Base-by-base conservation (phyloP, 2,888 invertebrate species). In the Ophion costatus region DNA sequence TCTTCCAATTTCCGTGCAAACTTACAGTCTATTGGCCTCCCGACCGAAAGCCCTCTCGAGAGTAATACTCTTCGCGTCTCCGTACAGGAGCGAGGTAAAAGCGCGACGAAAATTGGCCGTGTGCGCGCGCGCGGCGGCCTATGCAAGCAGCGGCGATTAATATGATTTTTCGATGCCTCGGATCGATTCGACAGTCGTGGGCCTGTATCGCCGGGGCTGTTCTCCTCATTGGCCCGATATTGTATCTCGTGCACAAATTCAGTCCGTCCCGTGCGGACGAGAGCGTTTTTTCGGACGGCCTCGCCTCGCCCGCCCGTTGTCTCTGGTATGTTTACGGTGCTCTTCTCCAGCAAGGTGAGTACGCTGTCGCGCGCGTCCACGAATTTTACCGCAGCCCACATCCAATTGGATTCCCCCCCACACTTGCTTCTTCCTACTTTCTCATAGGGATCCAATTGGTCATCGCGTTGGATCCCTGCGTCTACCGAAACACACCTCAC, bases 311-410 rank as follows among this genome's bases (percentile, higher is more conserved):
- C 75, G 95, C 94, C 94, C 97, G 97, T 90, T 97, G 97, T 89
- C 94, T 97, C 59, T 97, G 97, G 97, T 98, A 98, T 91, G 96
- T 98, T 91, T 98, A 98, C 91, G 98, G 98, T 0, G 98, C 98
- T 1, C 94, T 98, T 75, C 94, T 98, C 59, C 98, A 98, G 90
- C 98, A 98, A 96, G 98, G 98, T 97, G 89, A 61, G 61, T 59
- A n/a, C 24, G 1, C 29, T 29, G 29, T 29, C 29, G 29, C 29
- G 29, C 29, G 29, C 29, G 29, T 29, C 29, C 29, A 29, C 29
- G 29, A 20, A 33, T 71, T 71, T 51, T 70, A n/a, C n/a, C n/a
- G n/a, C n/a, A n/a, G n/a, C n/a, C 14, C 4, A 29, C 29, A 29
- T 29, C 29, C 29, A 29, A 29, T 29, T 29, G 29, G 29, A 29